Conservation (phyloP, 2,113 vertebrate genomes). For the Nyctereutes procyonoides region DNA sequence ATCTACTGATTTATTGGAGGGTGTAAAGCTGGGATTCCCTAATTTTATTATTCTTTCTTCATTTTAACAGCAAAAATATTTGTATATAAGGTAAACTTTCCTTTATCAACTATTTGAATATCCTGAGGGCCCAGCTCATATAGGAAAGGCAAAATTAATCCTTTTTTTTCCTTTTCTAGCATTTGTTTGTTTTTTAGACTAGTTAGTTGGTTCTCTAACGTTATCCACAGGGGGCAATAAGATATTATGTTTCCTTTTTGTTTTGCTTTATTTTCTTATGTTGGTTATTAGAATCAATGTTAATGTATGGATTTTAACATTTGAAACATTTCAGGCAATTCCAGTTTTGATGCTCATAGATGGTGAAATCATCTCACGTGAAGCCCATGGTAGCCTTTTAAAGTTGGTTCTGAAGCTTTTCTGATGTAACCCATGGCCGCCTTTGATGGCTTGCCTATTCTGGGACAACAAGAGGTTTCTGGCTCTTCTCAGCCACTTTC, state of each 20-base stretch:
- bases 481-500: fast-evolving
- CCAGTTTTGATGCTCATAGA: neutral
- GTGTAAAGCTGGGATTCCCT: neutral
- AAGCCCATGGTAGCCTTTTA: neutral
- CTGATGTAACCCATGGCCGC: neutral
- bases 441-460: neutral
- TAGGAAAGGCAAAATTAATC: neutral
- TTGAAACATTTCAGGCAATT: neutral
- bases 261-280: neutral
- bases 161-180: no score
- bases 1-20: neutral
- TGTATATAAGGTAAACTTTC: neutral
- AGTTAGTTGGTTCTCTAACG: neutral
- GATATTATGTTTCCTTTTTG: neutral
- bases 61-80: neutral
- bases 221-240: neutral
- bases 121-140: neutral
- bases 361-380: neutral
- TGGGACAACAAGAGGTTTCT: neutral
- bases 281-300: neutral
- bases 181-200: neutral
- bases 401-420: neutral
- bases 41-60: neutral
- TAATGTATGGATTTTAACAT: neutral
- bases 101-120: neutral